Evolutionary conservation across 1,140 invertebrate species (phyloP), one percentile per base, ranked within the genome.

Genomic region (Ips typographus): DNA sequence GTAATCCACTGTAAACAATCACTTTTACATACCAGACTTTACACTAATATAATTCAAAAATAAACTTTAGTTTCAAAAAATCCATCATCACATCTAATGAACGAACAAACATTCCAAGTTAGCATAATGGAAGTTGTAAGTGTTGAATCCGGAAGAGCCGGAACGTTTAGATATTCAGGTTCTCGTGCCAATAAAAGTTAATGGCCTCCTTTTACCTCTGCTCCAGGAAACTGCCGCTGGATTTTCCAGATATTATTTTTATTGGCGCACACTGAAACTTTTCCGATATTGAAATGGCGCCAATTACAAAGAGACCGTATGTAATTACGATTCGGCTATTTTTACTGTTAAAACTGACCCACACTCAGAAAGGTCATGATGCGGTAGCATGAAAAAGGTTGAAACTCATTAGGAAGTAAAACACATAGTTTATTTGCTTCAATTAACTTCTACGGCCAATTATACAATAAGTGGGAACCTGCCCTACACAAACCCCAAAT

Each of bases 241-340:
- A 68, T 68, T 68, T 22, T 68, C n/a, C 65, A 68, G 65, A 68
- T 68, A 68, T 68, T 68, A 68, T 68, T 68, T 68, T 68, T 68
- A 68, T 53, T 44, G 56, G 52, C 41, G 40, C 7, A 57, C 39
- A 52, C 4, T 68, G 53, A 68, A 59, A 68, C 39, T 59, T 68
- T 68, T 56, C 57, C 57, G 57, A 68, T 68, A 60, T 59, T 53
- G 40, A 53, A 41, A 68, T 53, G 40, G 43, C 47, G 8, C 57
- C 58, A 68, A 66, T 66, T 66, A 66, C 52, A 6, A n/a, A 7
- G 53, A 42, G 5, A 40, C 57, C 8, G 57, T 41, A 59, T 42
- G 57, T 59, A 55, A 55, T 55, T n/a, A 37, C 8, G 2, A 55
- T 8, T 2, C 53, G 53, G 22, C 22, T 22, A 22, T 22, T 22